Base-by-base conservation (phyloP, 2,888 invertebrate genomes). In the Limnephilus lunatus region DNA sequence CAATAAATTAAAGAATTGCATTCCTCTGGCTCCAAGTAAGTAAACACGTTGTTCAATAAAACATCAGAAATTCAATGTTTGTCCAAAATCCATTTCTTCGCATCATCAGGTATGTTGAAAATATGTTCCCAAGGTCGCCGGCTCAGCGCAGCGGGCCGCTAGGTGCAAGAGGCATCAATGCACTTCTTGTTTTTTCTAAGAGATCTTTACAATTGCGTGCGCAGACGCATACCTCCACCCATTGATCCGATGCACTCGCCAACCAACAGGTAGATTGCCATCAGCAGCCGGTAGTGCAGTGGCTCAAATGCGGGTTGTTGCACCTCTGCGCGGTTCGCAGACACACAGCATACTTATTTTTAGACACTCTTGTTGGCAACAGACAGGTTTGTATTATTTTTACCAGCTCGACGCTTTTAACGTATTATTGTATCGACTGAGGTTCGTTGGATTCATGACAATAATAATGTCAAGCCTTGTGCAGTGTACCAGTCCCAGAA, bases 191-290 rank as follows among this genome's bases (percentile, higher is more conserved):
- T 85, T 68, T 68, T 68, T 89, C 85, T 85, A 91, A 90, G 89
- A 89, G 92, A 91, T 44, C 90, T 90, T 91, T 92, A 92, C 92
- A 92, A 93, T 92, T 90, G 89, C 91, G 83, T 90, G 93, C 89
- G 81, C 80, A 89, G 81, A 85, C 91, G 91, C 93, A 92, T 91
- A 92, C 92, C 91, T 93, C 88, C 81, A 85, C 48, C 92, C 92
- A 93, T 93, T 92, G 91, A 93, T 85, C 81, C 87, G 89, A 91
- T 89, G 93, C 92, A 91, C 91, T 93, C 91, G 90, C 68, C 68
- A 83, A 87, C 87, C 87, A 44, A 92, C 93, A 93, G 93, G 93
- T 93, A 93, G 93, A 91, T 90, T 92, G 53, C 31, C 68, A 35
- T 85, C 81, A 44, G 14, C 68, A 68, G 68, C 25, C 68, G 25